phyloP scores from a whole-genome alignment of 2,888 invertebrate species.

The Drosophila acutilabella region DNA sequence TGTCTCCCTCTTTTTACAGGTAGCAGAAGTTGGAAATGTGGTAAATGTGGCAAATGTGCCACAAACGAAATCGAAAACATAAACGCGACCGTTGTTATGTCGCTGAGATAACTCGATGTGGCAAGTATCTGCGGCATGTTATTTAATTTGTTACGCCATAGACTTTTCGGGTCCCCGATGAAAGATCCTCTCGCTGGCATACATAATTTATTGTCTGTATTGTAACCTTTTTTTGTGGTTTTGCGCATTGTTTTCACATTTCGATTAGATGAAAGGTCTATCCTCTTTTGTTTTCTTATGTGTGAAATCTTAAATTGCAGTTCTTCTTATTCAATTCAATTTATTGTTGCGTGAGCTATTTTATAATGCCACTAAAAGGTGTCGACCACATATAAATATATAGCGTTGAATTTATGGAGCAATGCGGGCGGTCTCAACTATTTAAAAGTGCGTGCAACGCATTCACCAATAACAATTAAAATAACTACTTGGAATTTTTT shows the following conservation, averaged over 20 bases:
- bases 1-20: conserved; percentile 23
- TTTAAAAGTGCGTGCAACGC: conserved; percentile 61
- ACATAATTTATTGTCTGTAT: conserved; percentile 72
- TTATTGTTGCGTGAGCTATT: conserved; percentile 70
- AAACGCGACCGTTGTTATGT: conserved; percentile 55
- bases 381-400: conserved; percentile 18
- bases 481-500: conserved; percentile 30
- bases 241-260: conserved; percentile 65
- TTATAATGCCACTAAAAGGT: conserved; percentile 48
- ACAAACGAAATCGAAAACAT: conserved; percentile 71
- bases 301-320: conserved; percentile 77
- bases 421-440: conserved; percentile 72
- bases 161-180: conserved; percentile 47
- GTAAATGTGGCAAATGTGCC: conserved; percentile 46
- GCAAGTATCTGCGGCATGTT: conserved; percentile 49
- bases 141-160: conserved; percentile 75
- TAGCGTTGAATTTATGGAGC: conserved; percentile 56
- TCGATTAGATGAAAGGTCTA: conserved; percentile 62
- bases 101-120: conserved; percentile 26
- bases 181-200: conserved; percentile 68
- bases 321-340: conserved; percentile 51
- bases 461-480: conserved; percentile 36
- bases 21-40: conserved; percentile 41
- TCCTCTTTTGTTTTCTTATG: conserved; percentile 24
- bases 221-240: conserved; percentile 56